phyloP scores from a whole-genome alignment of 2,888 invertebrate genomes.

The Nipponacmea schrenckii region DNA sequence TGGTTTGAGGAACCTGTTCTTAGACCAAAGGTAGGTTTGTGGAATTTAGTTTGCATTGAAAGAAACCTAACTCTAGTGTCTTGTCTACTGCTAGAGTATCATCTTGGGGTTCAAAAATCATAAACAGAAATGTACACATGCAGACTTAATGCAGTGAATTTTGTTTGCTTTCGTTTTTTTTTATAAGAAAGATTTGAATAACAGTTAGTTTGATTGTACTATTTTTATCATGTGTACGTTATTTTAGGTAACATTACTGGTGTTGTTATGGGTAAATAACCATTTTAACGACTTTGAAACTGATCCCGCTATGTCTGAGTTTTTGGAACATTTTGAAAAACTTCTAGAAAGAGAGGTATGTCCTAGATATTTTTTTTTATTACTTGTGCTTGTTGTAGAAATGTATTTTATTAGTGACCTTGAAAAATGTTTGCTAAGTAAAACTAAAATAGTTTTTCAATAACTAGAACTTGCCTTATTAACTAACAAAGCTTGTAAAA shows the following conservation, averaged over 20 bases:
- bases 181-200: too few relatives aligned
- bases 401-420: not conserved
- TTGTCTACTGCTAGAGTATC: too few relatives aligned
- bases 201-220: not conserved
- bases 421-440: not conserved
- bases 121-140: too few relatives aligned
- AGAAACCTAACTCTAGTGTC: too few relatives aligned
- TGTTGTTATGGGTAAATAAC: constrained; percentile 96
- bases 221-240: not conserved
- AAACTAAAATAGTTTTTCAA: not conserved
- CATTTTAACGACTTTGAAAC: constrained; percentile 73
- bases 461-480: not conserved
- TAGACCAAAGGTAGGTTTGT: constrained; percentile 44
- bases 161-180: too few relatives aligned
- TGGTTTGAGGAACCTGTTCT: constrained; percentile 60
- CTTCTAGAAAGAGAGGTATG: constrained; percentile 79
- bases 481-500: not conserved
- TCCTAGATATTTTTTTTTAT: not conserved
- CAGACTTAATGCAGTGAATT: too few relatives aligned
- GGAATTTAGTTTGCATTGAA: not conserved
- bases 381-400: too few relatives aligned
- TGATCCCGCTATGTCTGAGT: constrained; percentile 95
- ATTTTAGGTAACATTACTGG: constrained; percentile 88
- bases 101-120: too few relatives aligned
- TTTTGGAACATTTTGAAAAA: constrained; percentile 90